These are phyloP conservation scores for Drosophila nigromelanica DNA, from an alignment of 1,140 invertebrate species.

Conservation along the genomic window DNA sequence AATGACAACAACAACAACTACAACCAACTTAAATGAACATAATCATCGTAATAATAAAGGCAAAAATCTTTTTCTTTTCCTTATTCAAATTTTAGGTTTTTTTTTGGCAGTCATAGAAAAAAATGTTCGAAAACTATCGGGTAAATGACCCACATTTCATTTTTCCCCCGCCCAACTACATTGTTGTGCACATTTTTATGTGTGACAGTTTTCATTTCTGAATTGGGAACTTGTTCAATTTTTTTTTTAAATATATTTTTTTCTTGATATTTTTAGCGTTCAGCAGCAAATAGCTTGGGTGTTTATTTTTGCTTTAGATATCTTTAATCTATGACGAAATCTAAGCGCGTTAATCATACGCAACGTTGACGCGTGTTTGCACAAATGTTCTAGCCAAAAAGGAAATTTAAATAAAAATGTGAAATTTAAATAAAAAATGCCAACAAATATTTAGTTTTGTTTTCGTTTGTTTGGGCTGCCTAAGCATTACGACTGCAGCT, in stretches of 20 bases:
- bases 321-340: constrained; percentile 25
- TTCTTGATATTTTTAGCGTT: constrained; percentile 33
- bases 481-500: constrained; percentile 40
- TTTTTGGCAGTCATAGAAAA: constrained; percentile 26
- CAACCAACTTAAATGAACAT: constrained; percentile 12
- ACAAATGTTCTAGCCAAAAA: constrained; percentile 56
- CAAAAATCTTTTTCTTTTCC: constrained; percentile 36
- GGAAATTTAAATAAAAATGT: constrained; percentile 9
- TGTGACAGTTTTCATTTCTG: constrained; percentile 64
- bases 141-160: constrained; percentile 66
- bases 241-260: constrained; percentile 12
- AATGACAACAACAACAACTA: constrained; percentile 34
- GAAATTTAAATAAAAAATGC: constrained; percentile 29
- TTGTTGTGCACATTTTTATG: constrained; percentile 14
- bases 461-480: constrained; percentile 39
- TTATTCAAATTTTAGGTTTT: neutral
- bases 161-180: neutral
- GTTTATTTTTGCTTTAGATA: constrained; percentile 1
- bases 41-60: constrained; percentile 67
- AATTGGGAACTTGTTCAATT: constrained; percentile 53
- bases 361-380: constrained; percentile 54
- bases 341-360: constrained; percentile 62
- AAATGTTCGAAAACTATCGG: constrained; percentile 22
- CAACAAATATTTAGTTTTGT: constrained; percentile 47
- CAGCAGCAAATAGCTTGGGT: constrained; percentile 18